Conservation (phyloP, 2,888 invertebrate genomes). For the Parasteatoda lunata region DNA sequence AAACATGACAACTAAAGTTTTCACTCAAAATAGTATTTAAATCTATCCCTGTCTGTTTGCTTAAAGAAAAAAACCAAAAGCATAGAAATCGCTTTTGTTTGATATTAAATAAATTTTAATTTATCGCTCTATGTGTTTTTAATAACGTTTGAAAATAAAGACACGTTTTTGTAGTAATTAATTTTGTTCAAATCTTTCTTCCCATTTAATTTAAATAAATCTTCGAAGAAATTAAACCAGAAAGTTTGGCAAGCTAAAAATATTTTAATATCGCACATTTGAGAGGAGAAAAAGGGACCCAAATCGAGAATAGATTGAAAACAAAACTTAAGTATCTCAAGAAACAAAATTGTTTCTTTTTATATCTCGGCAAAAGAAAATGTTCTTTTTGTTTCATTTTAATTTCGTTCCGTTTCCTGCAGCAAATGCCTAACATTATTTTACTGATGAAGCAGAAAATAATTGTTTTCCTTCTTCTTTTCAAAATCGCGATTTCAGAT, state of each 20-base stretch:
- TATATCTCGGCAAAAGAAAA: not conserved
- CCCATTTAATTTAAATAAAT: not conserved
- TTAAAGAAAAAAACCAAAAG: too few relatives aligned
- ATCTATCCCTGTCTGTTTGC: too few relatives aligned
- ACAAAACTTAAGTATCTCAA: not conserved
- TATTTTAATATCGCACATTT: not conserved
- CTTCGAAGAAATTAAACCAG: not conserved
- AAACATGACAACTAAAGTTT: too few relatives aligned
- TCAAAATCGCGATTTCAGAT: slow-evolving; percentile 10
- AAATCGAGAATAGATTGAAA: not conserved
- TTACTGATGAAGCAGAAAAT: slow-evolving; percentile 57
- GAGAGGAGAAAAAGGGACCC: not conserved
- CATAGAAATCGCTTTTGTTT: too few relatives aligned
- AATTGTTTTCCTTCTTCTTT: slow-evolving; percentile 42
- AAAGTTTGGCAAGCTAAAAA: not conserved
- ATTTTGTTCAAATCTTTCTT: not conserved
- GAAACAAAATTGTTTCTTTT: not conserved
- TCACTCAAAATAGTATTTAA: too few relatives aligned
- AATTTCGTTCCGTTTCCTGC: slow-evolving; percentile 1
- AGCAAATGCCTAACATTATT: slow-evolving; percentile 7
- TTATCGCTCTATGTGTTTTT: too few relatives aligned
- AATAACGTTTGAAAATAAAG: too few relatives aligned
- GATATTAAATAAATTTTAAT: too few relatives aligned
- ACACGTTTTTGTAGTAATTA: not conserved
- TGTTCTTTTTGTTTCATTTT: not conserved